Percentiles rank a stretch among this genome's conserved stretches.
phyloP scores from a whole-genome alignment of 2,888 invertebrate genomes.

The Aphodius granarius region DNA sequence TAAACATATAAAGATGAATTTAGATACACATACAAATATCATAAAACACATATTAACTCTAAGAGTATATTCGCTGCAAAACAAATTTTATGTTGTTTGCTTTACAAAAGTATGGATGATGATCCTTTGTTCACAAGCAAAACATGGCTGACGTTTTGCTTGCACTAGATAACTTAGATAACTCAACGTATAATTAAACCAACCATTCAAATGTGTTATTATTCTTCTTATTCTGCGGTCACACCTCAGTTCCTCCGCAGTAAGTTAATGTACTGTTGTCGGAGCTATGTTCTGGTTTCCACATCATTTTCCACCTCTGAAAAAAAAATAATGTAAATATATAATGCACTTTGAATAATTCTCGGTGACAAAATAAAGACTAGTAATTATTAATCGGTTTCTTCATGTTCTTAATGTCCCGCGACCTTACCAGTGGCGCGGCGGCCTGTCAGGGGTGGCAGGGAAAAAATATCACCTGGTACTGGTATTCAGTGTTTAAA shows the following conservation, averaged over 20 bases:
- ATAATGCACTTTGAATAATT: no score
- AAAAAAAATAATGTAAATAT: no score
- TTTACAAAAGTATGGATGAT: neutral
- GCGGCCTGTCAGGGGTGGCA: no score
- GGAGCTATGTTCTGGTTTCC: constrained; percentile 54
- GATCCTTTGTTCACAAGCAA: constrained; percentile 32
- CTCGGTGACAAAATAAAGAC: no score
- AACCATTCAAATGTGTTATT: constrained; percentile 53
- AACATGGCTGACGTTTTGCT: constrained; percentile 43
- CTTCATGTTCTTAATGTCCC: no score
- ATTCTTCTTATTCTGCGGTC: constrained; percentile 50
- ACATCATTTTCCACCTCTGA: constrained; percentile 57
- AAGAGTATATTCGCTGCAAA: neutral
- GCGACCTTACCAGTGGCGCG: no score
- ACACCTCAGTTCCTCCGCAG: constrained; percentile 58
- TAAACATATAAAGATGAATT: constrained; percentile 2
- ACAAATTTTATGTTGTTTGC: neutral
- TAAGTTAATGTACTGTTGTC: constrained; percentile 54
- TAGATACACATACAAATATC: constrained; percentile 18
- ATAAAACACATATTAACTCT: neutral
- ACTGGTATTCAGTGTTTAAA: no score
- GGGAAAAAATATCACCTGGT: no score
- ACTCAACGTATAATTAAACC: constrained; percentile 40
- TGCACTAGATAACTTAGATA: constrained; percentile 11
- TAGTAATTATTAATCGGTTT: no score